phyloP scores from a whole-genome alignment of 2,797 vertebrate genomes.

The Loriculus beryllinus region DNA sequence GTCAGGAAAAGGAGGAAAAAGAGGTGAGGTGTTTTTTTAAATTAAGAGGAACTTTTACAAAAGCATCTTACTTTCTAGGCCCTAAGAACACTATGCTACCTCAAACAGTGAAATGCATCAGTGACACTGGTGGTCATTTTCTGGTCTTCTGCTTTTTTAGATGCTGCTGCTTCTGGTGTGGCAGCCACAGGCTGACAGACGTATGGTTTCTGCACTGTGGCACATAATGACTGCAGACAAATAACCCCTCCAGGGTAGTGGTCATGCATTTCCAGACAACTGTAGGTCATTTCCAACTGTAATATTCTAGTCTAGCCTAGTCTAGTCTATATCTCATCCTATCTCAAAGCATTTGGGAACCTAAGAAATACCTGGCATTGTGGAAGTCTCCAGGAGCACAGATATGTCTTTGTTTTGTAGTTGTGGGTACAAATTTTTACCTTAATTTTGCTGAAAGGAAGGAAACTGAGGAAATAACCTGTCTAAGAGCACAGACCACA shows the following conservation, averaged over 20 bases:
- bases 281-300: background rate
- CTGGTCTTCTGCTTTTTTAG: background rate
- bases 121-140: background rate
- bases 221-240: background rate
- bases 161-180: background rate
- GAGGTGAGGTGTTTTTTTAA: background rate
- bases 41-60: background rate
- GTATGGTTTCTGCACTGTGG: background rate
- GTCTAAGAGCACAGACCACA: background rate
- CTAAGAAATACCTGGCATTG: background rate
- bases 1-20: background rate
- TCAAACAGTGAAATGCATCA: background rate
- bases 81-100: background rate
- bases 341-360: background rate
- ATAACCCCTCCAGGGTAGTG: background rate
- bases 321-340: background rate
- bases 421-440: background rate
- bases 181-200: background rate
- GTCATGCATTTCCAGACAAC: background rate
- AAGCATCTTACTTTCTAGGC: background rate
- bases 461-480: background rate
- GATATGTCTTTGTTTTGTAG: background rate
- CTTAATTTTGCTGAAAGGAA: background rate
- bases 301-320: background rate
- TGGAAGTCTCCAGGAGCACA: background rate